These are phyloP conservation scores for Brienomyrus longianalis DNA, from an alignment of 2,113 vertebrate genomes.

Conservation along the genomic window DNA sequence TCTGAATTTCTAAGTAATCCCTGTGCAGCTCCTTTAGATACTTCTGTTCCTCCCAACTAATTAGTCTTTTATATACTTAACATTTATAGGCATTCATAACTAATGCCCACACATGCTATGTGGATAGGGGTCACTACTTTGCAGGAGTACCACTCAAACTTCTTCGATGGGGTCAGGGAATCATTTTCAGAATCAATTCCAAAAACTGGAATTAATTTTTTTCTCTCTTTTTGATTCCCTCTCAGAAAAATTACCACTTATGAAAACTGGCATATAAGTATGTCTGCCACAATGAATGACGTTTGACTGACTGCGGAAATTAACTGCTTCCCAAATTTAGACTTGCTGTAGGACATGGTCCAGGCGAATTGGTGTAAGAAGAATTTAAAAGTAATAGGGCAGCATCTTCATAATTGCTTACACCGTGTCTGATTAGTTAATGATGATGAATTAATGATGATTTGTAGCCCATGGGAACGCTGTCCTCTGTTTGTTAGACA, in stretches of 20 bases:
- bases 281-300: neutral
- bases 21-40: neutral
- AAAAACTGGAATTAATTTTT: neutral
- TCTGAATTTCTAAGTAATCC: neutral
- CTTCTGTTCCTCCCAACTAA: neutral
- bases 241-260: neutral
- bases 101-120: neutral
- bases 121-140: neutral
- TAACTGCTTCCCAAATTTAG: neutral
- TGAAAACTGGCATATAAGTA: neutral
- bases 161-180: neutral
- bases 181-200: neutral
- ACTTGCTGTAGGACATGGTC: neutral
- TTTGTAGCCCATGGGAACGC: neutral
- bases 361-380: neutral
- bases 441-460: neutral
- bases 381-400: neutral
- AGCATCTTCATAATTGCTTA: neutral
- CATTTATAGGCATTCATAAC: neutral
- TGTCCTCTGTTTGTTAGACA: neutral
- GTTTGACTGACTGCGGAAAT: neutral
- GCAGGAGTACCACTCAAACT: neutral
- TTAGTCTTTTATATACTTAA: neutral
- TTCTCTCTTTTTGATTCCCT: neutral
- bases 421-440: neutral